Evolutionary conservation across 2,113 vertebrate species (phyloP).

Genomic region (Bubo bubo): DNA sequence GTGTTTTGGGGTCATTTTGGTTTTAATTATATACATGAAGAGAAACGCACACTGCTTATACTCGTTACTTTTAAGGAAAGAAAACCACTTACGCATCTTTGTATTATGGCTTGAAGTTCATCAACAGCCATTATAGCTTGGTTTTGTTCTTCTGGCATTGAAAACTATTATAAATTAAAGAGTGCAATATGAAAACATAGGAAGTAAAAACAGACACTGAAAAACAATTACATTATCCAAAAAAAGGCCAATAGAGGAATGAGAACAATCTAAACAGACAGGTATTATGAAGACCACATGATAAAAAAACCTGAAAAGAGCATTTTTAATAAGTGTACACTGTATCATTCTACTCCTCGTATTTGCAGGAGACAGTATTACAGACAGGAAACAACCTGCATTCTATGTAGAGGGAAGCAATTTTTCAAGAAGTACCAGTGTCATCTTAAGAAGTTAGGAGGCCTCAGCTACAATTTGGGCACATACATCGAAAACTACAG

Average conservation of each 20-base stretch:
- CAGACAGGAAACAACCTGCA: not conserved
- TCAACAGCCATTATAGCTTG: constrained; percentile 85
- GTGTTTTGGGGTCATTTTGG: not conserved
- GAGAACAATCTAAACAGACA: not conserved
- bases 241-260: not conserved
- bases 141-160: constrained; percentile 25
- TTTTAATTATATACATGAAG: not conserved
- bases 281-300: not conserved
- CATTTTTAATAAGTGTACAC: not conserved
- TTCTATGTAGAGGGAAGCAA: not conserved
- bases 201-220: not conserved
- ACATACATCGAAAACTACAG: not conserved
- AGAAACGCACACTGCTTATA: not conserved
- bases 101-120: constrained; percentile 88
- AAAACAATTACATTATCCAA: not conserved
- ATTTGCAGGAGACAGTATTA: not conserved
- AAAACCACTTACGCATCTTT: constrained; percentile 90
- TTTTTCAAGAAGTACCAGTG: not conserved
- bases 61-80: not conserved
- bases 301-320: not conserved
- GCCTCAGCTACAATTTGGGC: not conserved
- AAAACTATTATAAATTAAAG: not conserved
- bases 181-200: not conserved
- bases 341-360: not conserved
- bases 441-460: not conserved